Percentiles rank a stretch among this genome's conserved stretches.
phyloP scores from a whole-genome alignment of 2,888 invertebrate species.

The Ophraella communa region DNA sequence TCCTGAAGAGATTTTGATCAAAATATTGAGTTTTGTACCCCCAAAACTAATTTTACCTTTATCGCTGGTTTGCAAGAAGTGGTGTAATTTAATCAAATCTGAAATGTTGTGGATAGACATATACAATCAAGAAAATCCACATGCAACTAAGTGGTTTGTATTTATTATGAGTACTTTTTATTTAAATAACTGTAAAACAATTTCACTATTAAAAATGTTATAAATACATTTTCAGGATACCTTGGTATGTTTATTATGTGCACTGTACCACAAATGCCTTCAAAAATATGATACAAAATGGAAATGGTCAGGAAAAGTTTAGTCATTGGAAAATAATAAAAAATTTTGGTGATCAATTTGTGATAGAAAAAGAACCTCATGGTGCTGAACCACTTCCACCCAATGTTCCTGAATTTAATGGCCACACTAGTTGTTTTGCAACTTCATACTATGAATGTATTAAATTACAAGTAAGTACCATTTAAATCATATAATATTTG shows the following conservation, averaged over 20 bases:
- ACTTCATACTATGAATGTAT: conserved; percentile 62
- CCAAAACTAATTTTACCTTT: conserved; percentile 56
- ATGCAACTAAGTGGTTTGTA: conserved; percentile 40
- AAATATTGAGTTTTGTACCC: conserved; percentile 59
- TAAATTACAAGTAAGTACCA: conserved; percentile 60
- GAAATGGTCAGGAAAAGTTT: conserved; percentile 59
- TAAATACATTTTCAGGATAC: conserved; percentile 11
- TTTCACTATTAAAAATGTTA: background rate
- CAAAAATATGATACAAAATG: conserved; percentile 63
- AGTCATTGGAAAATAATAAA: conserved; percentile 58
- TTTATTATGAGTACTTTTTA: background rate
- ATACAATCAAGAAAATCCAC: conserved; percentile 43
- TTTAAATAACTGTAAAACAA: no score
- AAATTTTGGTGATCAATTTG: conserved; percentile 60
- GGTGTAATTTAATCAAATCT: conserved; percentile 60
- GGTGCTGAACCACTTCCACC: conserved; percentile 59
- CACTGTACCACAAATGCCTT: conserved; percentile 58
- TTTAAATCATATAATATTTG: no score
- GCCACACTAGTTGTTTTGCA: conserved; percentile 61
- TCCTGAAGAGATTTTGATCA: conserved; percentile 61
- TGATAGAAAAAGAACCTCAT: conserved; percentile 60
- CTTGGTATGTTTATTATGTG: conserved; percentile 58
- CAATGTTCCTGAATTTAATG: conserved; percentile 57
- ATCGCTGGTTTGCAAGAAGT: conserved; percentile 62
- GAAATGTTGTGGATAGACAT: conserved; percentile 50